phyloP scores from a whole-genome alignment of 2,888 invertebrate genomes.

The Maniola hyperantus region DNA sequence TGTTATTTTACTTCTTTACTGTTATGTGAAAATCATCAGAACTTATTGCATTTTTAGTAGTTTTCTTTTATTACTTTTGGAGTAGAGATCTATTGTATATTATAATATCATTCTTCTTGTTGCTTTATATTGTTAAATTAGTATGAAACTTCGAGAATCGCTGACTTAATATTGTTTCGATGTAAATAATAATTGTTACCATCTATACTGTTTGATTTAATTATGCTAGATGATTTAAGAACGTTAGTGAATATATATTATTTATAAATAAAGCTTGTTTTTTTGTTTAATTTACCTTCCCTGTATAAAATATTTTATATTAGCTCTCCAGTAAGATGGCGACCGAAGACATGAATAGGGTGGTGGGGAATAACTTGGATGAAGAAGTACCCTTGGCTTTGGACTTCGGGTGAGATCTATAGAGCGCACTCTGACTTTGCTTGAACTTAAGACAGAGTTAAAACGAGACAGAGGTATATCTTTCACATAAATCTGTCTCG shows the following conservation, averaged over 20 bases:
- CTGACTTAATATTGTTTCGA: slow-evolving; percentile 42
- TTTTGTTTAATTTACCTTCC: no score
- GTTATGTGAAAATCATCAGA: slow-evolving; percentile 9
- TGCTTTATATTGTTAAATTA: slow-evolving; percentile 35
- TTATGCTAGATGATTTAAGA: slow-evolving; percentile 62
- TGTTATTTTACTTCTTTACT: slow-evolving; percentile 17
- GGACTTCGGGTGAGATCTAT: no score
- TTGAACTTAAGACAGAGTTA: no score
- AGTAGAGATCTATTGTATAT: slow-evolving; percentile 46
- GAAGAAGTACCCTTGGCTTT: no score
- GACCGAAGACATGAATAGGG: no score
- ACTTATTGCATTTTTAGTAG: slow-evolving; percentile 28
- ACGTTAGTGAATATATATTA: slow-evolving; percentile 74
- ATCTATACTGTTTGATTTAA: slow-evolving; percentile 51
- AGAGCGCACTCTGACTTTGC: no score
- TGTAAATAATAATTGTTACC: slow-evolving; percentile 48
- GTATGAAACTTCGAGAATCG: slow-evolving; percentile 25
- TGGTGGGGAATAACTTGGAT: no score
- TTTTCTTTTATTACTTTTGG: slow-evolving; percentile 39
- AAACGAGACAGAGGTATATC: no score
- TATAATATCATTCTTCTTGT: slow-evolving; percentile 33
- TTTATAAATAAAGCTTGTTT: slow-evolving; percentile 52
- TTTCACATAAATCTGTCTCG: no score
- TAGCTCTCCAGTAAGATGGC: no score
- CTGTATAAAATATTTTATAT: no score